Conservation (phyloP, 2,113 vertebrate species). For the Eclectus roratus region DNA sequence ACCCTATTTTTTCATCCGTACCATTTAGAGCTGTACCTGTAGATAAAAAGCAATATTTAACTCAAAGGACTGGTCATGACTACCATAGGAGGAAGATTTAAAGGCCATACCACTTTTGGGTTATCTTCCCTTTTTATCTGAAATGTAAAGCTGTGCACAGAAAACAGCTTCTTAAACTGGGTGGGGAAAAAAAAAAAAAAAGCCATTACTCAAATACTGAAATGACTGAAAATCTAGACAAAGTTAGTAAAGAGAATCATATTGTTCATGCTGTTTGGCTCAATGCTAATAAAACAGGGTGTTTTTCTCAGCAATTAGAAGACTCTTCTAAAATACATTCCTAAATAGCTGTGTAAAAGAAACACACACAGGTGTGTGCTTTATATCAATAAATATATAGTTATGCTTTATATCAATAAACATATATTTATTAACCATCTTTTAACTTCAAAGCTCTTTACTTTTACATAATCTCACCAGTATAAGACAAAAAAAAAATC, state of each 20-base stretch:
- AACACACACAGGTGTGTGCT: neutral
- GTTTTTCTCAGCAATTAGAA: neutral
- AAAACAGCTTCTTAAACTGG: neutral
- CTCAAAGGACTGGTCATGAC: neutral
- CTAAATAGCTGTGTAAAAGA: slow-evolving; percentile 32
- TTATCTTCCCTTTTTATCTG: neutral
- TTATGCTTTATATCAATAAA: neutral
- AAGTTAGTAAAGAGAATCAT: neutral
- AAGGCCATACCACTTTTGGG: neutral
- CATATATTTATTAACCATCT: slow-evolving; percentile 7
- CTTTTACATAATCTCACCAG: slow-evolving; percentile 3
- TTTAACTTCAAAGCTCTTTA: slow-evolving; percentile 16
- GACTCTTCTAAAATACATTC: neutral
- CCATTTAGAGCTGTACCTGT: neutral
- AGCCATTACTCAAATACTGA: neutral
- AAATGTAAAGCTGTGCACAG: neutral
- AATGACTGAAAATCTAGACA: neutral
- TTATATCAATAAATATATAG: neutral
- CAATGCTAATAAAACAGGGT: neutral
- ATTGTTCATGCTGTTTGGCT: neutral
- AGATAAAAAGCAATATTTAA: neutral
- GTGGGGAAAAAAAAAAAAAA: neutral
- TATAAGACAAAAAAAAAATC: neutral
- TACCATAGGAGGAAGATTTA: neutral
- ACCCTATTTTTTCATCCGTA: accelerated